Conservation (phyloP, 2,888 invertebrate genomes). For the Chironomus riparius region DNA sequence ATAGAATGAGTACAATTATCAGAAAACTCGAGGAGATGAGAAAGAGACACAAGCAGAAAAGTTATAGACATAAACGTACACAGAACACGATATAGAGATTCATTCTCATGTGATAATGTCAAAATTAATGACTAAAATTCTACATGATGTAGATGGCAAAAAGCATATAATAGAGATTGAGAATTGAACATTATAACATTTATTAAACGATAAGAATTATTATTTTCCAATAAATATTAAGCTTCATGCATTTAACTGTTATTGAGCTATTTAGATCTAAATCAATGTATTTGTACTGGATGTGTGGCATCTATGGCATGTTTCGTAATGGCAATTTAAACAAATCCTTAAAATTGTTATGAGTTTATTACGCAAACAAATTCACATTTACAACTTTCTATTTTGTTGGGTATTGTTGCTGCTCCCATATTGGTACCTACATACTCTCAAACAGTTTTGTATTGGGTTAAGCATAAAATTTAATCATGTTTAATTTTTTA, state of each 20-base stretch:
- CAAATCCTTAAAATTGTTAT: too few relatives aligned
- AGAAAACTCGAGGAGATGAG: not conserved
- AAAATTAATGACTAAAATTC: conserved; percentile 4
- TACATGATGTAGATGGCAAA: not conserved
- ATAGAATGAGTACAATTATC: too few relatives aligned
- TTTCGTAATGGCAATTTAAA: too few relatives aligned
- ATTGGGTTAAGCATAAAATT: not conserved
- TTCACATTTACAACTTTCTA: too few relatives aligned
- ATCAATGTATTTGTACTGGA: too few relatives aligned
- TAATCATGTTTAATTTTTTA: conserved; percentile 12
- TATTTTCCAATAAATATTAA: not conserved
- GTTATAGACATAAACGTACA: not conserved
- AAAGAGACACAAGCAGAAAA: not conserved
- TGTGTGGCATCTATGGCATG: too few relatives aligned
- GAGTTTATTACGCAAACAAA: too few relatives aligned
- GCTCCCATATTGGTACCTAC: not conserved
- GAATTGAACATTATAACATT: not conserved
- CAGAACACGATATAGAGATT: not conserved
- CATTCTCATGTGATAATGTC: not conserved
- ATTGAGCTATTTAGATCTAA: too few relatives aligned
- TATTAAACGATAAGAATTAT: not conserved
- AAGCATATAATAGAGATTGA: not conserved
- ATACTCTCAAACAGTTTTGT: not conserved
- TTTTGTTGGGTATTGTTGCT: not conserved
- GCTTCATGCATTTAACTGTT: too few relatives aligned